Evolutionary conservation across 2,797 vertebrate species (phyloP), one percentile per base, ranked within the genome.

Genomic region (Alca torda): DNA sequence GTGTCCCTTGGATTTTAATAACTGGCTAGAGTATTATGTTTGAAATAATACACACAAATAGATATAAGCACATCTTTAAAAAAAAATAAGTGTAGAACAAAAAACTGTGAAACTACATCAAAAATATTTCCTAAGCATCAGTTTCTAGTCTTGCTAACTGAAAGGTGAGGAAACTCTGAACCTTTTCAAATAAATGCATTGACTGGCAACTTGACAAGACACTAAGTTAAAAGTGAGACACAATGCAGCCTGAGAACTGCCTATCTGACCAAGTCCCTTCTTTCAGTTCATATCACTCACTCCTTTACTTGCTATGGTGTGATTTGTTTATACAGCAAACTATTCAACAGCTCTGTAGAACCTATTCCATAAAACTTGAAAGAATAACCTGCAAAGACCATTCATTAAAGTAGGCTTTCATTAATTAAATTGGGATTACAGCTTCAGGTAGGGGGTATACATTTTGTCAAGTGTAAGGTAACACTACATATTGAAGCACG

Each of bases 11-110:
- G 89, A 86, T 97, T 98, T 96, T 84, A 91, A 46, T 90, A 65
- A 41, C 91, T 98, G 90, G 64, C 96, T 97, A 97, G 97, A 79
- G 11, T 37, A 61, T 94, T 97, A 84, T 97, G 98, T 57, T 98
- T 99, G 67, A 63, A 97, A 98, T 75, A 97, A 98, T 75, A 93
- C 48, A 96, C 18, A 97, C 60, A 96, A 81, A 91, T 60, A 72
- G 60, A 63, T 69, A 72, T 45, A 72, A 87, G 7, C 70, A 69
- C 11, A 91, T 82, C 54, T 90, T 93, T 48, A 90, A 90, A 59
- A 93, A 64, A 35, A 60, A 17, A 37, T 11, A 51, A 57, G 4
- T 48, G 10, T 17, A 48, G 53, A 86, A 74, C 14, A 86, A 94
- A 79, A 64, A 69, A 1, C 3, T 0, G 10, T 7, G 21, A 96